Percentiles rank a stretch among this genome's conserved stretches.
Conservation (phyloP, 2,888 invertebrate species). For the Brachyptera putata region DNA sequence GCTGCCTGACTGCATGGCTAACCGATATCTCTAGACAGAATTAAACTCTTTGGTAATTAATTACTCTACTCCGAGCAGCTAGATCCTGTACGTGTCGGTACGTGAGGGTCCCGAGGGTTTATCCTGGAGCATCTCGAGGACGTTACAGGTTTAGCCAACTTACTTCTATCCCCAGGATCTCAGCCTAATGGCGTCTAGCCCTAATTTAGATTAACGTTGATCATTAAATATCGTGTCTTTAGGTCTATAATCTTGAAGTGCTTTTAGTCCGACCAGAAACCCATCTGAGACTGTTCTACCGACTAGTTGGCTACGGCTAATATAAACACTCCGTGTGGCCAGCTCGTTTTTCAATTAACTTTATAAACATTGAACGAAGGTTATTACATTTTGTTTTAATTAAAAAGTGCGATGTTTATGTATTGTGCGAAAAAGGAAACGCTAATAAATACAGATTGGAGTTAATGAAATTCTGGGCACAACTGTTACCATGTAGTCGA, state of each 20-base stretch:
- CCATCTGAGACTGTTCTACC: too few relatives aligned
- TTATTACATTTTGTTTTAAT: background rate
- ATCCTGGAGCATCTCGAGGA: background rate
- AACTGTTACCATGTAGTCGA: too few relatives aligned
- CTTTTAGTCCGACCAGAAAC: too few relatives aligned
- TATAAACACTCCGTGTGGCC: too few relatives aligned
- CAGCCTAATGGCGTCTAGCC: background rate
- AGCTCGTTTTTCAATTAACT: too few relatives aligned
- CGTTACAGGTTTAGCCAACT: background rate
- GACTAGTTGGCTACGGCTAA: too few relatives aligned
- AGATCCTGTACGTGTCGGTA: background rate
- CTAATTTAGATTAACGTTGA: background rate
- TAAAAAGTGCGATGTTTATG: background rate
- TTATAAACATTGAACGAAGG: too few relatives aligned
- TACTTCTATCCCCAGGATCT: background rate
- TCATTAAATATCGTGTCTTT: background rate
- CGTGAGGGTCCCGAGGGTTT: background rate
- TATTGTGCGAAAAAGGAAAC: background rate
- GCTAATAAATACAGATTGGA: background rate
- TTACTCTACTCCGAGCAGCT: too few relatives aligned
- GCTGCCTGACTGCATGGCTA: too few relatives aligned
- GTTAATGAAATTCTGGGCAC: background rate
- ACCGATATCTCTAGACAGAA: background rate
- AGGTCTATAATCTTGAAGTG: too few relatives aligned
- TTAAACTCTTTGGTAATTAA: background rate